Conservation (phyloP, 2,888 invertebrate species). For the Lithophane ornitopus region DNA sequence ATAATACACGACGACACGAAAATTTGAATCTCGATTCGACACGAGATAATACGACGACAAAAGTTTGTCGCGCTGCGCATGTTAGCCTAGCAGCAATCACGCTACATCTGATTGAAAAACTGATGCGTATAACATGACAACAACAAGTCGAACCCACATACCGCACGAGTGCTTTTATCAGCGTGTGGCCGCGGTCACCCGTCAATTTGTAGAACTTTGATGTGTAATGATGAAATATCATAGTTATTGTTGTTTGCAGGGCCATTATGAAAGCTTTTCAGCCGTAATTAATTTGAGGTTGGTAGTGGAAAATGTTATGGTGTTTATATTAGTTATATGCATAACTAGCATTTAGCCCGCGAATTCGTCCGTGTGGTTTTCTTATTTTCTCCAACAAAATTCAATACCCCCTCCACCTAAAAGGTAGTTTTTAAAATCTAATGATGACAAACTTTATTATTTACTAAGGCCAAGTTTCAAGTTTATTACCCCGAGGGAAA, state of each 20-base stretch:
- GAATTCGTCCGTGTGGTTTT: background rate
- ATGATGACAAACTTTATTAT: background rate
- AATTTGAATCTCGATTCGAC: background rate
- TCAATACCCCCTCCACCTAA: background rate
- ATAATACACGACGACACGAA: background rate
- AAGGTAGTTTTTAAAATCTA: no score
- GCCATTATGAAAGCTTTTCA: background rate
- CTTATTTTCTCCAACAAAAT: background rate
- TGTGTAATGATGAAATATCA: constrained; percentile 15
- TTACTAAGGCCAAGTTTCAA: background rate
- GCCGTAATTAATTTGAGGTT: constrained; percentile 5
- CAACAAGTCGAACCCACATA: constrained; percentile 11
- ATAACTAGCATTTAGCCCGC: no score
- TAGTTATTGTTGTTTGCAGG: background rate
- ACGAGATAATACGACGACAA: background rate
- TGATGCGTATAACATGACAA: constrained; percentile 20
- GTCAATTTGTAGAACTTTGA: constrained; percentile 39
- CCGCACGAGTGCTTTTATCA: constrained; percentile 55
- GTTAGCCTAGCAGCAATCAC: no score
- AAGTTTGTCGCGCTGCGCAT: no score
- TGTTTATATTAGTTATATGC: background rate
- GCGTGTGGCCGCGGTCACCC: constrained; percentile 39
- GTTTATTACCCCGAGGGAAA: no score
- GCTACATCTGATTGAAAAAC: constrained; percentile 6
- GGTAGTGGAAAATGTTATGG: background rate